Percentiles rank a stretch among this genome's conserved stretches.
Evolutionary conservation across 2,888 invertebrate genomes (phyloP).

Genomic region (Loripinus fragilis): DNA sequence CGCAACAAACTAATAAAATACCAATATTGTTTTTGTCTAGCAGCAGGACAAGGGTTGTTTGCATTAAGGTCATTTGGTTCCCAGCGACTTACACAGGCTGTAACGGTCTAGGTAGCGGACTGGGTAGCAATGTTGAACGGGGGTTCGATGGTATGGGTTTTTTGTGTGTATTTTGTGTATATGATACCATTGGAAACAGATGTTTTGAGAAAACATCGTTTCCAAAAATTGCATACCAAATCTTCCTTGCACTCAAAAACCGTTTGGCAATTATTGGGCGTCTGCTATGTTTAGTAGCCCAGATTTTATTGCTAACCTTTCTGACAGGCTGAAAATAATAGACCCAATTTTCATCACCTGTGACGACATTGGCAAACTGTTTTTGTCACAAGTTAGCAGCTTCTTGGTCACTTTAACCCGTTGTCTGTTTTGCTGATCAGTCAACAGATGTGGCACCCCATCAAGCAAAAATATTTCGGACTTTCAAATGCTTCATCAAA

Average conservation of each 20-base stretch:
- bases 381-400: not conserved
- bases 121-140: too few species aligned
- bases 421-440: not conserved
- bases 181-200: too few species aligned
- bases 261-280: not conserved
- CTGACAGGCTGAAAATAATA: not conserved
- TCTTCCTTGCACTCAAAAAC: not conserved
- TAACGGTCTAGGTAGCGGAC: too few species aligned
- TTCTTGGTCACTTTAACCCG: not conserved
- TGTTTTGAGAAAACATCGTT: too few species aligned
- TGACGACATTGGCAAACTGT: not conserved
- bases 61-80: too few species aligned
- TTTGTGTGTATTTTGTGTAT: too few species aligned
- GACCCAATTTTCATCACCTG: slow-evolving; percentile 1
- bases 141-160: too few species aligned
- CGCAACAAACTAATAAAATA: too few species aligned
- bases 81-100: too few species aligned
- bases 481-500: not conserved
- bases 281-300: not conserved
- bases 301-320: slow-evolving; percentile 3
- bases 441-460: not conserved
- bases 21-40: too few species aligned
- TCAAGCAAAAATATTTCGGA: not conserved
- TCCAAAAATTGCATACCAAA: slow-evolving; percentile 2
- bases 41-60: too few species aligned